Base-by-base conservation (phyloP, 2,888 invertebrate species). In the Zhuqinia jingwanae region DNA sequence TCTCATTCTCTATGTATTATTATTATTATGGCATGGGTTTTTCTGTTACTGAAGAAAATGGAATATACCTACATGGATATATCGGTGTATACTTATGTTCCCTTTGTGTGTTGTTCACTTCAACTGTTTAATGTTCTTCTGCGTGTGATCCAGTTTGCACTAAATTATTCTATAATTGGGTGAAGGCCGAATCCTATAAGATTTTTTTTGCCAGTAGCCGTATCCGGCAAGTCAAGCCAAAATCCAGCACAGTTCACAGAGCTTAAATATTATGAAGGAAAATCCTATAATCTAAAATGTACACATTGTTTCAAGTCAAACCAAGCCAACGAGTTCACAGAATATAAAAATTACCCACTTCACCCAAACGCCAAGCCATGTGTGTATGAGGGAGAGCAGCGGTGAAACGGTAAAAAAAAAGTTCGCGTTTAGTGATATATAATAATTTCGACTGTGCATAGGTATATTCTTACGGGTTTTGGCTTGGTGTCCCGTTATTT, bases 91-190 rank as follows among this genome's bases (percentile, higher is more conserved):
- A n/a, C n/a, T n/a, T n/a, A n/a, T n/a, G n/a, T n/a, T n/a, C n/a
- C n/a, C n/a, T 50, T 5, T n/a, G 13, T 50, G 13, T n/a, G 50
- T 50, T 15, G 15, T 50, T n/a, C n/a, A n/a, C n/a, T n/a, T n/a
- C 13, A n/a, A 50, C 15, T n/a, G n/a, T 13, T 50, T 70, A 65
- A 56, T 42, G 30, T 27, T 75, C 56, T 75, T 56, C 75, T 77
- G 60, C 22, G 50, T 80, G 75, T 45, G 75, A 85, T 85, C 85
- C 85, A 75, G 79, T 65, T 80, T 85, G 80, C 80, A 85, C 80
- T 85, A 85, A 85, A 85, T 85, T 79, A 80, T 85, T 79, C 85
- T 75, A 88, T 88, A 88, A 88, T 88, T 88, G 88, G 88, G 88
- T 86, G 88, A 88, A 85, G 88, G 86, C 88, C 83, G 85, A 79